A percentile compares a stretch with the other conserved stretches of the same genome.
phyloP scores from a whole-genome alignment of 2,888 invertebrate species.

The Himalopsyche kuldschensis region DNA sequence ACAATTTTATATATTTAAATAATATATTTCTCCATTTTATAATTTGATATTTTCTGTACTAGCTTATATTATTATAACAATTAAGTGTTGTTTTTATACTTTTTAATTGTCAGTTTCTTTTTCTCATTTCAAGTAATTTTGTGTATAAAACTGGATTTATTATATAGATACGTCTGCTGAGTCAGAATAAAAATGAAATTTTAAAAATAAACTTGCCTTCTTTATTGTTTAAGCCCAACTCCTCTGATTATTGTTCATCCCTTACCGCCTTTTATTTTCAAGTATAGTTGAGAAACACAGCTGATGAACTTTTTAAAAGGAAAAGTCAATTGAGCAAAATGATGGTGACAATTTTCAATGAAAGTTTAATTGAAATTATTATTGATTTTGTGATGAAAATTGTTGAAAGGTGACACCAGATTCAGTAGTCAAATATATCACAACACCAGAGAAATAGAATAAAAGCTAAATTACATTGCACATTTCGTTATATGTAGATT shows the following conservation, averaged over 20 bases:
- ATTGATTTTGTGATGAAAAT: too few relatives aligned
- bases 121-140: constrained; percentile 22
- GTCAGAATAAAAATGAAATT: constrained; percentile 21
- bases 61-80: constrained; percentile 16
- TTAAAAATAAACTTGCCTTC: background rate
- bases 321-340: too few relatives aligned
- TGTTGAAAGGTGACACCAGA: too few relatives aligned
- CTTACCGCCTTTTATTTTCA: too few relatives aligned
- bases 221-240: background rate
- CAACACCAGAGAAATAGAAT: too few relatives aligned
- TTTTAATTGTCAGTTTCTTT: constrained; percentile 17
- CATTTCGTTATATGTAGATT: too few relatives aligned
- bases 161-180: constrained; percentile 28
- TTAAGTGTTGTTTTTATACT: constrained; percentile 33
- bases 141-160: constrained; percentile 30
- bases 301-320: too few relatives aligned
- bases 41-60: constrained; percentile 22
- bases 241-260: background rate
- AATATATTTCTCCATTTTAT: constrained; percentile 32
- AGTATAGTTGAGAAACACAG: too few relatives aligned
- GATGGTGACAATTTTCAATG: too few relatives aligned
- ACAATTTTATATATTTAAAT: constrained; percentile 9
- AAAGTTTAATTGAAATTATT: too few relatives aligned
- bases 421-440: too few relatives aligned
- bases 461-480: too few relatives aligned